Conservation (phyloP, 2,888 invertebrate genomes). For the Plebejus melissa region DNA sequence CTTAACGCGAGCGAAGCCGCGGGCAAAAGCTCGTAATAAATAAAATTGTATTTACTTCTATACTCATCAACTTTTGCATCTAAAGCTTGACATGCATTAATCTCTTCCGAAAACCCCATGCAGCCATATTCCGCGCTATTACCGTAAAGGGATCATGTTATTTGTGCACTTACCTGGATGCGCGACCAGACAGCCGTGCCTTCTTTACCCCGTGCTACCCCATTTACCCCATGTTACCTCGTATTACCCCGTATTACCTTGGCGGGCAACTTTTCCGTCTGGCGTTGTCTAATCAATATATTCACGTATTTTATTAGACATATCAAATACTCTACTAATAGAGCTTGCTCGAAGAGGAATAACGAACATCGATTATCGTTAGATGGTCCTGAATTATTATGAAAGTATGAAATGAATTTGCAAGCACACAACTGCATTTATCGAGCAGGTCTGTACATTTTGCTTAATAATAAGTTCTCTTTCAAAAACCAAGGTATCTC, state of each 20-base stretch:
- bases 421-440: too few relatives aligned
- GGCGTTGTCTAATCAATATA: slow-evolving; percentile 50
- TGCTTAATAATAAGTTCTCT: too few relatives aligned
- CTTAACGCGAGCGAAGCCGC: too few relatives aligned
- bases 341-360: background rate
- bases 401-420: too few relatives aligned
- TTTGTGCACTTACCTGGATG: slow-evolving; percentile 49
- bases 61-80: too few relatives aligned
- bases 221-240: slow-evolving; percentile 27
- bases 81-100: background rate
- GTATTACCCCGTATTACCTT: slow-evolving; percentile 39
- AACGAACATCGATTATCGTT: background rate
- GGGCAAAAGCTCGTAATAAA: too few relatives aligned
- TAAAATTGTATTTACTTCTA: too few relatives aligned
- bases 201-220: background rate
- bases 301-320: slow-evolving; percentile 39
- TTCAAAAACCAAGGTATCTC: too few relatives aligned
- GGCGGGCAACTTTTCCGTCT: slow-evolving; percentile 49
- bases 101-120: background rate
- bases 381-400: background rate
- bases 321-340: slow-evolving; percentile 7
- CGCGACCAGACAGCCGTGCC: slow-evolving; percentile 42
- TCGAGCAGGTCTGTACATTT: too few relatives aligned
- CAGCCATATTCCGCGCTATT: slow-evolving; percentile 18
- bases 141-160: slow-evolving; percentile 32